Conservation (phyloP, 2,888 invertebrate genomes). For the Atrina japonica region DNA sequence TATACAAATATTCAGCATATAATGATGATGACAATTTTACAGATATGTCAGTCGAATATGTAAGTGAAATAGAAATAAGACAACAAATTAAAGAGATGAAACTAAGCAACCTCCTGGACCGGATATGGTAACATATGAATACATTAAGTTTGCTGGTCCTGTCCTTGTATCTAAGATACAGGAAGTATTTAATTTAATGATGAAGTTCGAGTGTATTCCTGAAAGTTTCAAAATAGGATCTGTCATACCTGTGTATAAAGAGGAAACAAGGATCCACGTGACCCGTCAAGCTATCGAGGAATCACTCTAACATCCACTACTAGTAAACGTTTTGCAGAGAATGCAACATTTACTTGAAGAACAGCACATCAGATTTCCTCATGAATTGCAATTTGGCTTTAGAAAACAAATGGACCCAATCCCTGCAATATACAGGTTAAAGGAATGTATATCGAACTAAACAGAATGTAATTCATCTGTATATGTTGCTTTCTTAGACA, state of each 20-base stretch:
- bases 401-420: conserved; percentile 6
- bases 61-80: too few species aligned
- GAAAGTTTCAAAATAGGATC: conserved; percentile 1
- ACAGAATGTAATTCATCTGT: neutral
- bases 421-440: neutral
- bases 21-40: too few species aligned
- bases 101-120: conserved; percentile 20
- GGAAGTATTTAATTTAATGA: conserved; percentile 3
- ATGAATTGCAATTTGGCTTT: conserved; percentile 20
- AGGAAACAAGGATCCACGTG: conserved; percentile 8
- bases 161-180: neutral
- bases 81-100: neutral
- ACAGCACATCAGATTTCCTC: neutral
- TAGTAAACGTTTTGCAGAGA: conserved; percentile 11
- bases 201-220: conserved; percentile 3
- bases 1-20: too few species aligned
- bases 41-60: too few species aligned
- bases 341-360: neutral
- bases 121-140: conserved; percentile 12
- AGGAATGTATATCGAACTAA: conserved; percentile 21
- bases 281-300: conserved; percentile 21
- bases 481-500: conserved; percentile 20
- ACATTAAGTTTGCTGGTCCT: conserved; percentile 12
- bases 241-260: conserved; percentile 18
- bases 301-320: conserved; percentile 24